Evolutionary conservation across 2,797 vertebrate genomes (phyloP), one percentile per base, ranked within the genome.

Genomic region (Fistularia commersonii): DNA sequence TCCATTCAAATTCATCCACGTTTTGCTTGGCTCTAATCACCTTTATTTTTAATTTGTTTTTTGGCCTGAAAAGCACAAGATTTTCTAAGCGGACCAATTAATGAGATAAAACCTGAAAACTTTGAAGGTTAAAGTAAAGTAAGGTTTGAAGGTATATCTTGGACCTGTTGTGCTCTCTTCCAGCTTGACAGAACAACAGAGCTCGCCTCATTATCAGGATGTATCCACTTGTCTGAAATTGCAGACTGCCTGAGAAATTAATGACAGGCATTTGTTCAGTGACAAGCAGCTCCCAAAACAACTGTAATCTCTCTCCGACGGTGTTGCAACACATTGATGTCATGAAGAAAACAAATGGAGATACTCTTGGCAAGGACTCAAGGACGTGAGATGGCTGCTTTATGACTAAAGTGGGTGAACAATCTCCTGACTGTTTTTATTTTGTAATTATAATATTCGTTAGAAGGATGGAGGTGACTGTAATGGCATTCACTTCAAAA

Each of bases 261-360:
- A 88, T 87, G 77, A 83, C 53, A 11, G 65, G 58, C 82, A 81
- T 89, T 86, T 85, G 82, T 77, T 72, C 74, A 59, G 76, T 82
- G 86, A 86, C 84, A 87, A 74, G 65, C 69, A 35, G 74, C 78
- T 53, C 69, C 74, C 69, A 71, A 61, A 80, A 73, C 79, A 83
- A 79, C 71, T 70, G 77, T 85, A 83, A 87, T 88, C 79, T 84
- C 80, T 75, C 71, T 65, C 71, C 62, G 54, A 71, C 69, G 69
- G 69, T 63, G 72, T 72, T 9, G 45, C 40, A 31, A 57, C 38
- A 48, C n/a, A 7, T 66, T 66, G 69, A 84, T 76, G 80, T 84
- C 80, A 74, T 3, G 32, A 36, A 64, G 45, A 51, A 80, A 81
- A 83, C 70, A 80, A 82, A 85, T 77, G 77, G 69, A 65, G 74